Evolutionary conservation across 2,888 invertebrate genomes (phyloP).

Genomic region (Thera britannica): DNA sequence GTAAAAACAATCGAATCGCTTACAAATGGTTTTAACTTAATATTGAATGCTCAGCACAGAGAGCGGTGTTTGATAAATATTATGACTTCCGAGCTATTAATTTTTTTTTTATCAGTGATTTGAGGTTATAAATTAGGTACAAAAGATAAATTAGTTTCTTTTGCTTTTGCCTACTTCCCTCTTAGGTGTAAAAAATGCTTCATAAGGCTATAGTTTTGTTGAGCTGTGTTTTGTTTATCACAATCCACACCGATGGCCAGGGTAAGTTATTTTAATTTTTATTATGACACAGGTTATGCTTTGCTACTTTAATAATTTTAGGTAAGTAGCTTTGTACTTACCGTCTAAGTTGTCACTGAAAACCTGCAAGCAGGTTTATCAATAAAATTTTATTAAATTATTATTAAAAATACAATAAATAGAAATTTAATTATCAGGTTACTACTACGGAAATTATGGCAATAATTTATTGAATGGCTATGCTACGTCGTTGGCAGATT

Average conservation of each 20-base stretch:
- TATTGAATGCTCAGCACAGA: constrained; percentile 2
- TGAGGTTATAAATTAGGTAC: constrained; percentile 8
- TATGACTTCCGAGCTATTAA: constrained; percentile 3
- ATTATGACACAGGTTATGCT: too few relatives aligned
- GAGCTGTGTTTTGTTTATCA: constrained; percentile 11
- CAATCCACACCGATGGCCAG: constrained; percentile 17
- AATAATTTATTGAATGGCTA: constrained; percentile 1
- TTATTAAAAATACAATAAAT: background rate
- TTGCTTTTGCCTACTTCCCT: constrained; percentile 4
- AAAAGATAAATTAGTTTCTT: background rate
- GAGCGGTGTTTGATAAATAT: constrained; percentile 3
- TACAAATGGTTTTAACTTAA: constrained; percentile 12
- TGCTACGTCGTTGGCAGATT: background rate
- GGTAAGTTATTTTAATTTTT: constrained; percentile 9
- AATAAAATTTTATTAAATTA: too few relatives aligned
- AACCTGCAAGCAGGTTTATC: too few relatives aligned
- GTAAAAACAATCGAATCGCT: constrained; percentile 8
- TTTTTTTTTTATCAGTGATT: constrained; percentile 12
- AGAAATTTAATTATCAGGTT: constrained; percentile 9
- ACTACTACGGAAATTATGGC: constrained; percentile 3
- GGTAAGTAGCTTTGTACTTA: too few relatives aligned
- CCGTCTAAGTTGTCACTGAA: too few relatives aligned
- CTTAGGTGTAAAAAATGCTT: constrained; percentile 9
- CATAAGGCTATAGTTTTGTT: constrained; percentile 3
- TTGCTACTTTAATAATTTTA: too few relatives aligned